phyloP scores from a whole-genome alignment of 2,888 invertebrate genomes.

The Nysson spinosus region DNA sequence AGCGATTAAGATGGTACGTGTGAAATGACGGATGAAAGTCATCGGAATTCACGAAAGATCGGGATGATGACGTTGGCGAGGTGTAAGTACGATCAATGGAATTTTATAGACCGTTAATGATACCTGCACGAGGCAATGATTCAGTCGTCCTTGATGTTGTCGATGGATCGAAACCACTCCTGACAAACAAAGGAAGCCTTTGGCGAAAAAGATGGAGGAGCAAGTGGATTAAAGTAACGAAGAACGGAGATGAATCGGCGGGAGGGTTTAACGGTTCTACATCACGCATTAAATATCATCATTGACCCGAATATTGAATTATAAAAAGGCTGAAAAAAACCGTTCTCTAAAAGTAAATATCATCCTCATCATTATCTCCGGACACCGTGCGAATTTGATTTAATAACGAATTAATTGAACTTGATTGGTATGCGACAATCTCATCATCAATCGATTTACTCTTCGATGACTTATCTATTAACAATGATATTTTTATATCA shows the following conservation, averaged over 20 bases:
- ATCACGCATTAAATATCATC: neutral
- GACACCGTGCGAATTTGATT: too few relatives aligned
- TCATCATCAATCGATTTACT: too few relatives aligned
- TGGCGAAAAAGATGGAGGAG: neutral
- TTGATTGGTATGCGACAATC: too few relatives aligned
- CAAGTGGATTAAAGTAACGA: neutral
- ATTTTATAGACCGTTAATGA: constrained; percentile 48
- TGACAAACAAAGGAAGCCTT: constrained; percentile 27
- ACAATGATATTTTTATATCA: too few relatives aligned
- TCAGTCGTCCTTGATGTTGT: constrained; percentile 42
- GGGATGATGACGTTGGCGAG: constrained; percentile 18
- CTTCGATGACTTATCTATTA: too few relatives aligned
- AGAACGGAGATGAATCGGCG: neutral
- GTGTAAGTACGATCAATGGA: constrained; percentile 17
- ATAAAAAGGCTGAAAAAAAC: too few relatives aligned
- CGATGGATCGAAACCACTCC: constrained; percentile 23
- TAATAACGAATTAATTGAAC: too few relatives aligned
- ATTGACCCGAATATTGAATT: too few relatives aligned
- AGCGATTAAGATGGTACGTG: too few relatives aligned
- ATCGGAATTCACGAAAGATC: constrained; percentile 1
- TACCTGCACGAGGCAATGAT: constrained; percentile 32
- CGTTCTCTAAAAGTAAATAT: too few relatives aligned
- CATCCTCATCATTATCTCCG: too few relatives aligned
- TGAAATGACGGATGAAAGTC: neutral
- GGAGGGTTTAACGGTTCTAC: constrained; percentile 4